These are phyloP conservation scores for Tringa solitaria DNA, from an alignment of 2,113 vertebrate genomes.

Conservation along the genomic window DNA sequence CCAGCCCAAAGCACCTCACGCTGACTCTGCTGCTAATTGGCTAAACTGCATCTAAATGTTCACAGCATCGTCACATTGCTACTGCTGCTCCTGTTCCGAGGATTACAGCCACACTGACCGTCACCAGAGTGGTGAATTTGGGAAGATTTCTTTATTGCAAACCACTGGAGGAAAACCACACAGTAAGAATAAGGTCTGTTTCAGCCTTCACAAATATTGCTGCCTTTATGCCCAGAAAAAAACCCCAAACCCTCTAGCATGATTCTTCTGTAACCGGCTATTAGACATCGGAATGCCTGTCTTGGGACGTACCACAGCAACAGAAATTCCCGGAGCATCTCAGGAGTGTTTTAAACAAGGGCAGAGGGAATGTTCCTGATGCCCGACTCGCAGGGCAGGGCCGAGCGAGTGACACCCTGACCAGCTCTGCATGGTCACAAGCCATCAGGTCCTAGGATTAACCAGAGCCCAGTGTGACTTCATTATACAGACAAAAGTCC, in stretches of 20 bases:
- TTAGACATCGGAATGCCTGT: too few relatives aligned
- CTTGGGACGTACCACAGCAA: neutral
- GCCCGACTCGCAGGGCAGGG: neutral
- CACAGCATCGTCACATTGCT: too few relatives aligned
- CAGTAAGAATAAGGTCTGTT: neutral
- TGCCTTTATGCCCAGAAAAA: neutral
- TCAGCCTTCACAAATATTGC: neutral
- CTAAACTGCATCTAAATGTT: too few relatives aligned
- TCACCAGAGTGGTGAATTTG: neutral
- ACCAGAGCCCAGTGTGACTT: neutral
- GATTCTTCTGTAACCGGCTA: neutral
- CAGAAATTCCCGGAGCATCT: neutral
- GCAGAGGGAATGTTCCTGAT: rapidly evolving
- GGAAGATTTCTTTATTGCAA: neutral
- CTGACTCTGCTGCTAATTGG: neutral
- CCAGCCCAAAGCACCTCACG: neutral
- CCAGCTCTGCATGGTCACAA: rapidly evolving
- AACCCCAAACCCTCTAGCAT: too few relatives aligned
- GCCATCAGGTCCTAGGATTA: neutral
- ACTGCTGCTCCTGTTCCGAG: neutral
- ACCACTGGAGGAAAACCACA: neutral
- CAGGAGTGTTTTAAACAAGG: neutral
- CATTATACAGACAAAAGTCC: neutral
- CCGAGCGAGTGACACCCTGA: too few relatives aligned
- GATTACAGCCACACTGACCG: neutral